Conservation (phyloP, 2,797 vertebrate genomes). For the Coluber constrictor region DNA sequence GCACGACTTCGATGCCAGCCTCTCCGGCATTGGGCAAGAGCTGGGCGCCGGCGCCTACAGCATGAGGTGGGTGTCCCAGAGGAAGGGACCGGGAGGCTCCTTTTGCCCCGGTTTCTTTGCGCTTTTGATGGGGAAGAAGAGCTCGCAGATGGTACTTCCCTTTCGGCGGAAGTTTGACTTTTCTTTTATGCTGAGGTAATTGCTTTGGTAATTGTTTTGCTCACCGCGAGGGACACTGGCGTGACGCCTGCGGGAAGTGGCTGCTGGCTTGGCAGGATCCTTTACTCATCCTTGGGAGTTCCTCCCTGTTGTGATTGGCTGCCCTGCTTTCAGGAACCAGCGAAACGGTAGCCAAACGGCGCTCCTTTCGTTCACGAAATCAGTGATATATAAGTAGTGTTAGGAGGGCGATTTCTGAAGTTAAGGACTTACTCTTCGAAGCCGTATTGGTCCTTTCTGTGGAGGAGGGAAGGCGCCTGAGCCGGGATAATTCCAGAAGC, state of each 20-base stretch:
- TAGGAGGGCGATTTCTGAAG: neutral
- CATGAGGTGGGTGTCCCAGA: constrained; percentile 82
- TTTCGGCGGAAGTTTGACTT: neutral
- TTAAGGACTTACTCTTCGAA: neutral
- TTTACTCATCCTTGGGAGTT: neutral
- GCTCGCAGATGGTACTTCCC: neutral
- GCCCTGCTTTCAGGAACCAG: neutral
- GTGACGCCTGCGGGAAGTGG: no score
- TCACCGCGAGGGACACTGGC: no score
- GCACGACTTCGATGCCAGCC: constrained; percentile 96
- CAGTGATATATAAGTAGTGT: no score
- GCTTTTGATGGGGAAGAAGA: neutral
- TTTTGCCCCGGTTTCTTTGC: neutral
- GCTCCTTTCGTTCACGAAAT: neutral
- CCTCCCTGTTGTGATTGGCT: neutral
- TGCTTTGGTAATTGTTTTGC: no score
- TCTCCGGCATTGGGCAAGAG: constrained; percentile 96
- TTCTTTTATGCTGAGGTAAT: neutral
- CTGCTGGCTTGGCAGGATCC: neutral
- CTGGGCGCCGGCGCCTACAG: constrained; percentile 96
- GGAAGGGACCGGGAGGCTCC: neutral
- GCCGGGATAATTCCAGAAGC: neutral
- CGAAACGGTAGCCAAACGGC: neutral
- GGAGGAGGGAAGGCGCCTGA: neutral
- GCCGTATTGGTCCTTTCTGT: neutral